Conservation (phyloP, 2,113 vertebrate species). For the Corydoras sp. region DNA sequence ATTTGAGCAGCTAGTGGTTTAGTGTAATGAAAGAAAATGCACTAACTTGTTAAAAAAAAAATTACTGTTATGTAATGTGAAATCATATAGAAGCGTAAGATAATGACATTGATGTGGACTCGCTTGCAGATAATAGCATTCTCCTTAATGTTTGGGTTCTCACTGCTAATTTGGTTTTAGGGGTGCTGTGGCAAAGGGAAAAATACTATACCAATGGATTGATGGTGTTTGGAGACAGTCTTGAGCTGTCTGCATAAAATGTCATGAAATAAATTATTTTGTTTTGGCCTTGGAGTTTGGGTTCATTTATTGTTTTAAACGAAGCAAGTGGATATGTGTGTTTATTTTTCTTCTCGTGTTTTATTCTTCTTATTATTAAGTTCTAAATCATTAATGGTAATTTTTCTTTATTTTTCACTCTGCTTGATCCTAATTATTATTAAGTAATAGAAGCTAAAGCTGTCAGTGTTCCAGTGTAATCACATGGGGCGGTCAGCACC, state of each 20-base stretch:
- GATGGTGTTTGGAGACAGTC: conserved; percentile 69
- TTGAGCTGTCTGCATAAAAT: conserved; percentile 69
- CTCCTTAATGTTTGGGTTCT: conserved; percentile 55
- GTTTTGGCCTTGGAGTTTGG: conserved; percentile 64
- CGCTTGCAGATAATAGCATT: conserved; percentile 62
- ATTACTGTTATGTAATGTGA: conserved; percentile 67
- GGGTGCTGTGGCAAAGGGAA: conserved; percentile 63
- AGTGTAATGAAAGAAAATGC: conserved; percentile 70
- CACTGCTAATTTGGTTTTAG: conserved; percentile 59
- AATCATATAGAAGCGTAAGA: conserved; percentile 66
- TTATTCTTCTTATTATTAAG: too few species aligned
- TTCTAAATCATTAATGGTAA: too few species aligned
- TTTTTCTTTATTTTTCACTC: too few species aligned
- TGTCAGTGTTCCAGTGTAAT: too few species aligned
- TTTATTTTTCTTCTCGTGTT: too few species aligned
- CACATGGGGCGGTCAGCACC: too few species aligned
- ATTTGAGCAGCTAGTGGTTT: conserved; percentile 72
- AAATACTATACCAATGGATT: conserved; percentile 58
- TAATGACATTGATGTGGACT: conserved; percentile 60
- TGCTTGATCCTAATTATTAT: too few species aligned
- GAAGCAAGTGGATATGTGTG: too few species aligned
- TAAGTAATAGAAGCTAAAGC: too few species aligned
- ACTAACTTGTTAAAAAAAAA: conserved; percentile 66
- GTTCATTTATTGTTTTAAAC: conserved; percentile 24
- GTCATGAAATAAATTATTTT: conserved; percentile 78